A percentile compares a stretch with the other conserved stretches of the same genome.
Evolutionary conservation across 2,113 vertebrate genomes (phyloP).

Genomic region (Psophia crepitans): DNA sequence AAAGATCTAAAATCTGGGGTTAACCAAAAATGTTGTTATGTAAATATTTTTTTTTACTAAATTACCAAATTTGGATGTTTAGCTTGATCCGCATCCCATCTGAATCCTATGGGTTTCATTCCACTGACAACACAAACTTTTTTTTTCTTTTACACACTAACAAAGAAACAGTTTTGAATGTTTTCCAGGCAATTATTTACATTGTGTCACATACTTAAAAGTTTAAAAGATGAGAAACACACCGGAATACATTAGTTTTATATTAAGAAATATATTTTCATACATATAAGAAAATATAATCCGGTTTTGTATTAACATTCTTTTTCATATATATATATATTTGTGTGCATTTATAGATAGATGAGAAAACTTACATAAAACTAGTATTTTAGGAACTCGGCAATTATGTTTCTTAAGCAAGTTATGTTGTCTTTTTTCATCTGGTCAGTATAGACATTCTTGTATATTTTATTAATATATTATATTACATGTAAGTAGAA

Average conservation of each 20-base stretch:
- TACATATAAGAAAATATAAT: not conserved
- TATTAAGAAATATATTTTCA: not conserved
- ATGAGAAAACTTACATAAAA: not conserved
- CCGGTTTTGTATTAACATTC: not conserved
- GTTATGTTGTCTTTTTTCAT: constrained; percentile 14
- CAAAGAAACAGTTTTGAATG: not conserved
- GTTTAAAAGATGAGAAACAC: not conserved
- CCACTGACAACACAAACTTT: not conserved
- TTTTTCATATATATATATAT: not conserved
- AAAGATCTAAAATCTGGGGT: not conserved
- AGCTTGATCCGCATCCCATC: not conserved
- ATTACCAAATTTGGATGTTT: not conserved
- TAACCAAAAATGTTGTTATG: constrained; percentile 21
- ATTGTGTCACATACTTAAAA: not conserved
- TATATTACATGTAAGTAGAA: not conserved
- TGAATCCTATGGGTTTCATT: not conserved
- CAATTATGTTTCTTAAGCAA: not conserved
- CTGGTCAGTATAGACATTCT: not conserved
- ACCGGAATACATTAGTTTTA: not conserved
- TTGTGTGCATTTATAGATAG: not conserved
- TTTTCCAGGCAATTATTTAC: constrained; percentile 16
- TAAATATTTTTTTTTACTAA: constrained; percentile 26
- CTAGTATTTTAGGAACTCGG: not conserved
- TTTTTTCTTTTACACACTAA: not conserved
- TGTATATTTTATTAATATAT: not conserved